Conservation (phyloP, 1,140 invertebrate genomes). For the Cherax quadricarinatus region DNA sequence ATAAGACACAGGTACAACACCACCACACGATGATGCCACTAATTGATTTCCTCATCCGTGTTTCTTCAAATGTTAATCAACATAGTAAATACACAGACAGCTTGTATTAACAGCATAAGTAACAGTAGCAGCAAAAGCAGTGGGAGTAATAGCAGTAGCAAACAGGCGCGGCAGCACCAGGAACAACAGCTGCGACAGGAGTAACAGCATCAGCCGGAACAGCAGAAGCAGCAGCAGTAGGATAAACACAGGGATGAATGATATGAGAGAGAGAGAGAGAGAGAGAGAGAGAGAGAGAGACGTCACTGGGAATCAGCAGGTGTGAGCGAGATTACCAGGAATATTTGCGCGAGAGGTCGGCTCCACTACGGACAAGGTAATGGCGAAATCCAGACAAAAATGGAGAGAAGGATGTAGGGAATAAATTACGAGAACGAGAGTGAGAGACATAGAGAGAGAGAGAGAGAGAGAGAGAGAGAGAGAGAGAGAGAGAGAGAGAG, state of each 20-base stretch:
- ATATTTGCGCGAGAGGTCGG: background rate
- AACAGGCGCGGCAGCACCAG: background rate
- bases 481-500: background rate
- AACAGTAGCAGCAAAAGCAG: background rate
- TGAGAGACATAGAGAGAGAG: background rate
- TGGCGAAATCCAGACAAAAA: background rate
- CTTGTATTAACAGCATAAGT: background rate
- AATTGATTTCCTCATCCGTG: too few relatives aligned
- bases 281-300: conserved; percentile 12
- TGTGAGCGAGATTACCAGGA: background rate
- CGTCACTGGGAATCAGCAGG: background rate
- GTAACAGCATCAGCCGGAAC: background rate
- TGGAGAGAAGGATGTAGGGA: background rate
- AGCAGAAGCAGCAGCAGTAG: background rate
- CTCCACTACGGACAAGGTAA: background rate
- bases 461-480: too few relatives aligned
- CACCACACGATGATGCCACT: too few relatives aligned
- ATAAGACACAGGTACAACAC: too few relatives aligned
- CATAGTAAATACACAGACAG: background rate
- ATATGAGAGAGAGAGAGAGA: conserved; percentile 7
- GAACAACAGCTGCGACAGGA: background rate
- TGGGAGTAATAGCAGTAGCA: background rate
- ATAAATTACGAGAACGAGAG: background rate
- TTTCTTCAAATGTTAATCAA: too few relatives aligned
- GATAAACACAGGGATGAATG: background rate